These are phyloP conservation scores for Chondrosia reniformis DNA, from an alignment of 37 sponge, comb jelly and placozoan species.

Conservation along the genomic window DNA sequence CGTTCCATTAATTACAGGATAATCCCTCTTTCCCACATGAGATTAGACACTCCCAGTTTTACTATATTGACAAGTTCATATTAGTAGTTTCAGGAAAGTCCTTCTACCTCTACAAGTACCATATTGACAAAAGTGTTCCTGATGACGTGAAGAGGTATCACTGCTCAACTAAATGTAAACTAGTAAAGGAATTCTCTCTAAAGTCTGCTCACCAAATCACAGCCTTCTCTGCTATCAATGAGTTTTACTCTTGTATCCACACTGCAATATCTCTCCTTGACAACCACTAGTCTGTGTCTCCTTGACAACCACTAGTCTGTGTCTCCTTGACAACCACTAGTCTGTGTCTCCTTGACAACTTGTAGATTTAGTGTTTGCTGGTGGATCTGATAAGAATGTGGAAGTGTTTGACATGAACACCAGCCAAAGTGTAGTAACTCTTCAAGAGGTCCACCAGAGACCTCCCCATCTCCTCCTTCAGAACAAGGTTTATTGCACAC, in stretches of 20 bases:
- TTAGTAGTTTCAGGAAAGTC: slow-evolving; percentile 60
- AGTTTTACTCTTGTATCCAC: slow-evolving; percentile 90
- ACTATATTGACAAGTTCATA: slow-evolving; percentile 97
- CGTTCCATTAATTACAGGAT: too few species aligned
- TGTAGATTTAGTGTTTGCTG: slow-evolving; percentile 73
- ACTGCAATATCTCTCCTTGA: too few species aligned
- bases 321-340: background rate
- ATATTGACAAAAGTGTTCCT: slow-evolving; percentile 61
- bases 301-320: too few species aligned
- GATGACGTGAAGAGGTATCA: slow-evolving; percentile 89
- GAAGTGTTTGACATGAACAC: slow-evolving; percentile 85
- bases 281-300: too few species aligned
- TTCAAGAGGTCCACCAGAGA: slow-evolving; percentile 61
- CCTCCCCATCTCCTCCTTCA: slow-evolving; percentile 59
- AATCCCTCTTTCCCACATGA: slow-evolving; percentile 51
- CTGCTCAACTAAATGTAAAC: slow-evolving; percentile 35
- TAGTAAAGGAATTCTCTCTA: slow-evolving; percentile 41
- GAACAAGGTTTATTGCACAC: slow-evolving; percentile 83
- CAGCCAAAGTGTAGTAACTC: slow-evolving; percentile 23
- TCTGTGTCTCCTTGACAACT: background rate
- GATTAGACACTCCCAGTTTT: slow-evolving; percentile 72
- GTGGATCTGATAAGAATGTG: slow-evolving; percentile 69
- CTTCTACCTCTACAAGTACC: slow-evolving; percentile 85
- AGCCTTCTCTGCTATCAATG: slow-evolving; percentile 71
- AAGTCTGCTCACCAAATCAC: slow-evolving; percentile 75